Percentiles rank a stretch among this genome's conserved stretches.
These are phyloP conservation scores for Hyaena hyaena DNA, from an alignment of 2,113 vertebrate genomes.

Conservation along the genomic window DNA sequence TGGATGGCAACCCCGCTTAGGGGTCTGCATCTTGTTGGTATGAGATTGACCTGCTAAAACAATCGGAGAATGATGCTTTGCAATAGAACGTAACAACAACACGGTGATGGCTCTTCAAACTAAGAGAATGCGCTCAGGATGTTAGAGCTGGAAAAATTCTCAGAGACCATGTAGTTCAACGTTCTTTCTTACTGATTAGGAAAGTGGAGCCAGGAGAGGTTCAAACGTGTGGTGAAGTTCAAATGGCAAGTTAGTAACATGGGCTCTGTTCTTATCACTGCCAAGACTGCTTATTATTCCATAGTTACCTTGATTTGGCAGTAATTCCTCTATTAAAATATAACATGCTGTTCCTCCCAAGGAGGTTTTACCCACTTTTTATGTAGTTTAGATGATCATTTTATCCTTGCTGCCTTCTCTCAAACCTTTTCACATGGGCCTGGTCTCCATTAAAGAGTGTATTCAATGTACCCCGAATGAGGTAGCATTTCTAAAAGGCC, in stretches of 20 bases:
- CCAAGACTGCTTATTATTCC: not conserved
- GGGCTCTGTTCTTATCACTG: not conserved
- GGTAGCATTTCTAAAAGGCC: conserved; percentile 10
- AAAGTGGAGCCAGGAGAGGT: not conserved
- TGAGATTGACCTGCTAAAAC: not conserved
- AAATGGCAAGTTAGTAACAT: not conserved
- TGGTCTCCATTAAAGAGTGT: not conserved
- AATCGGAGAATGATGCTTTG: not conserved
- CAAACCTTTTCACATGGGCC: not conserved
- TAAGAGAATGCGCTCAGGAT: not conserved
- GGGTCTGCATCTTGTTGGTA: not conserved
- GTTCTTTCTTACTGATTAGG: not conserved
- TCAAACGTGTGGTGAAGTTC: not conserved
- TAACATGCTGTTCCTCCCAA: not conserved
- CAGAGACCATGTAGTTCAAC: not conserved
- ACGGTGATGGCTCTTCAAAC: not conserved
- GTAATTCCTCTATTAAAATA: not conserved
- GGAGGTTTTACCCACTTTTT: not conserved
- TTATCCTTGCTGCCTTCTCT: not conserved
- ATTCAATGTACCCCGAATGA: not conserved
- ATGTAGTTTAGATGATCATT: not conserved
- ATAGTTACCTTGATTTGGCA: not conserved
- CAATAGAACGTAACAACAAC: not conserved
- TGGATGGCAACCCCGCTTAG: not conserved
- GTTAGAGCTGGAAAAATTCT: not conserved